Evolutionary conservation across 2,888 invertebrate species (phyloP), one percentile per base, ranked within the genome.

Genomic region (Aelia acuminata): DNA sequence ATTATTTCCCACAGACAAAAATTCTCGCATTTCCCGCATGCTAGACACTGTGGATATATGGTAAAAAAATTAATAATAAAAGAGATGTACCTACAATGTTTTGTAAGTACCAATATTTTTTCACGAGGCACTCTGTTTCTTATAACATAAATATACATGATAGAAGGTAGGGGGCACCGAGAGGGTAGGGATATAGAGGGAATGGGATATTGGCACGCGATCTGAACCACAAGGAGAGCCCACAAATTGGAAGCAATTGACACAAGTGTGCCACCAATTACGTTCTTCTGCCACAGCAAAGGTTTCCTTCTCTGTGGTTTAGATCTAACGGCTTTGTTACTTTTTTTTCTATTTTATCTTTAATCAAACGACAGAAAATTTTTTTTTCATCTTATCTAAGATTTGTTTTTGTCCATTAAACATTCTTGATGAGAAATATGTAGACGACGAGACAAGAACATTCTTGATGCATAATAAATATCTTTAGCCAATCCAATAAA

Each of bases 251-350:
- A 80, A 80, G n/a, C 80, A 80, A 80, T 80, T 80, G 80, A 80
- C n/a, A 80, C 80, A 80, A 80, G 80, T 80, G 80, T 80, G 39
- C n/a, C 80, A n/a, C n/a, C 80, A 80, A 80, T 80, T 80, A 80
- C 43, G 43, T 7, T n/a, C 43, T 43, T n/a, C 80, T 43, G 43
- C 35, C 43, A n/a, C n/a, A n/a, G 63, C 18, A 70, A 70, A 70
- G 63, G 63, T 70, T 70, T 70, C 18, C 8, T 20, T 70, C 35
- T 3, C 7, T 18, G 80, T 39, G 11, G 43, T 80, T 18, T 47
- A 22, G 5, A 80, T 20, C 0, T 80, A 80, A n/a, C 43, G 43
- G 43, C 2, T 5, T 1, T 57, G 13, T 35, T 70, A 35, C 31
- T 35, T 35, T 31, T 35, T 4, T 57, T 18, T 10, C 4, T 63